Evolutionary conservation across 1,140 invertebrate genomes (phyloP).

Genomic region (Orchestia grillus): DNA sequence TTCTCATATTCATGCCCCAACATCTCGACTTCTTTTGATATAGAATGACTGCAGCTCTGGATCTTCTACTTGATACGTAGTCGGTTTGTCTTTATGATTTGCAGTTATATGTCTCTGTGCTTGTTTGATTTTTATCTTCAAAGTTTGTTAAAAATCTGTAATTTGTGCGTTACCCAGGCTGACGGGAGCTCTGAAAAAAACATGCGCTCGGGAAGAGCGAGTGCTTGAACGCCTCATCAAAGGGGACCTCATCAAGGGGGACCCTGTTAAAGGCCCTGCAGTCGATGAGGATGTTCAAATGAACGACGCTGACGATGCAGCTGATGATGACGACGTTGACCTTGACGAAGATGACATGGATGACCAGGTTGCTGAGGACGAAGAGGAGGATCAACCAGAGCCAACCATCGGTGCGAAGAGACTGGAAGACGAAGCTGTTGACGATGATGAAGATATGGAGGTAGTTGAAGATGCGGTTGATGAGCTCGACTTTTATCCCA

Average conservation of each 20-base stretch:
- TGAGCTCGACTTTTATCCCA: conserved; percentile 4
- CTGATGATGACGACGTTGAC: neutral
- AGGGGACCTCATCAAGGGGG: neutral
- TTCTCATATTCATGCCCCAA: neutral
- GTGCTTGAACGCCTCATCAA: neutral
- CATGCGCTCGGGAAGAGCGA: neutral
- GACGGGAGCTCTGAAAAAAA: neutral
- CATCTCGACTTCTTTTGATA: neutral
- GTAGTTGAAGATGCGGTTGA: neutral
- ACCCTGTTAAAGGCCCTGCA: neutral
- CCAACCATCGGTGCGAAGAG: neutral
- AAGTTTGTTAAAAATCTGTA: neutral
- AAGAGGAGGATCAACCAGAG: neutral
- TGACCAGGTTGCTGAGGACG: neutral
- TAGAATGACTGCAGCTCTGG: neutral
- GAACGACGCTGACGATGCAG: neutral
- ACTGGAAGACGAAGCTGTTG: neutral
- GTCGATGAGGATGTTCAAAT: neutral
- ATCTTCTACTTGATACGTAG: neutral
- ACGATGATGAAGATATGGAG: neutral
- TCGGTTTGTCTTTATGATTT: neutral
- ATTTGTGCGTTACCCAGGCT: neutral
- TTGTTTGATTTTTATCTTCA: neutral
- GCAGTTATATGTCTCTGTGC: neutral
- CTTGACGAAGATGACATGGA: neutral